A percentile compares a stretch with the other conserved stretches of the same genome.
Conservation (phyloP, 2,113 vertebrate genomes). For the Rostratula benghalensis region DNA sequence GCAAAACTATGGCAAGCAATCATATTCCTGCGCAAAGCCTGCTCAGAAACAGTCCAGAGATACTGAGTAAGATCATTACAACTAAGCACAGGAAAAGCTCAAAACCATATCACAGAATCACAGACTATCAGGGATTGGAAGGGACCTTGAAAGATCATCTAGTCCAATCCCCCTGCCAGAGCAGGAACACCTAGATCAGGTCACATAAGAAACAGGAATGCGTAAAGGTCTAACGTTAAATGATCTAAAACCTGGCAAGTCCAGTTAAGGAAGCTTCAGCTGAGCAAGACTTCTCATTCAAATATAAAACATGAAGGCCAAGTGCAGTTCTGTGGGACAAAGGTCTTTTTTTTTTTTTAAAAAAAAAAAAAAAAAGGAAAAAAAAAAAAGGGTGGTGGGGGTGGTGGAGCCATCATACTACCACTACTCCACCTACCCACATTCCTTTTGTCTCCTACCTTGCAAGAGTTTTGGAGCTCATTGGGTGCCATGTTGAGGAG, state of each 20-base stretch:
- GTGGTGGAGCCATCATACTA: no score
- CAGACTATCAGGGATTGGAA: no score
- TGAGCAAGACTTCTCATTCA: background rate
- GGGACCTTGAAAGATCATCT: no score
- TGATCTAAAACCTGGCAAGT: background rate
- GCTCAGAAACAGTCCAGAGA: background rate
- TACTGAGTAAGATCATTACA: background rate
- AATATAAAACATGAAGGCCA: background rate
- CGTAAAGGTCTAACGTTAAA: background rate
- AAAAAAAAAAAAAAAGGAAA: background rate
- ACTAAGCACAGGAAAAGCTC: background rate
- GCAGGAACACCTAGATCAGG: no score
- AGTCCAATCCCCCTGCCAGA: no score
- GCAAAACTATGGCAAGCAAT: background rate
- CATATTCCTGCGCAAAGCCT: background rate
- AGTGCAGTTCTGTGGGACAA: background rate
- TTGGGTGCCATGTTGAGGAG: rapidly evolving
- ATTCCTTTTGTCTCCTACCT: background rate
- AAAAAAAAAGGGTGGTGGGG: rapidly evolving
- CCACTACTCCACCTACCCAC: background rate
- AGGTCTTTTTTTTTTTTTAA: no score
- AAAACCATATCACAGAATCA: no score
- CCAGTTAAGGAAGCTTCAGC: background rate
- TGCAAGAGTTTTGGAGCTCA: rapidly evolving
- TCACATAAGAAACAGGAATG: no score